Conservation (phyloP, 2,888 invertebrate species). For the Chloromyia formosa region DNA sequence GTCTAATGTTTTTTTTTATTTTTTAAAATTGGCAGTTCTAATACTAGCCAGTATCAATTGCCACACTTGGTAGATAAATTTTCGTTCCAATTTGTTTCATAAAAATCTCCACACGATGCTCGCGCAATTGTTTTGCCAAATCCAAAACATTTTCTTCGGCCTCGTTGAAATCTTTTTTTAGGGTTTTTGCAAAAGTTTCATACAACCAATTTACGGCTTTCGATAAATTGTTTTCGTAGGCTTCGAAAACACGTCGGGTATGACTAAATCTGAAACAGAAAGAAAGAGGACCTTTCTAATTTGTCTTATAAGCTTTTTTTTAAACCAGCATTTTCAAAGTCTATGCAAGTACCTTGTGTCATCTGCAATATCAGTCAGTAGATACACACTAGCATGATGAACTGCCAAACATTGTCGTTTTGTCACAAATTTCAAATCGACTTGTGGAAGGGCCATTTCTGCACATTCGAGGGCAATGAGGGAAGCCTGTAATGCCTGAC, state of each 20-base stretch:
- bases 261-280: constrained; percentile 57
- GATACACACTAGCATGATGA: constrained; percentile 60
- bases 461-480: constrained; percentile 60
- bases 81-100: constrained; percentile 55
- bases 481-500: constrained; percentile 59
- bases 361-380: constrained; percentile 62
- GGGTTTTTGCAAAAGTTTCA: constrained; percentile 60
- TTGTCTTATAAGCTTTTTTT: neutral
- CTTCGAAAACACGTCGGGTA: constrained; percentile 58
- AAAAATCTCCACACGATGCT: constrained; percentile 60
- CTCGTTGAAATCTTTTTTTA: constrained; percentile 60
- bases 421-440: constrained; percentile 61
- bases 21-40: no score
- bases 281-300: constrained; percentile 1
- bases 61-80: constrained; percentile 46
- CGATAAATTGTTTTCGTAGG: constrained; percentile 58
- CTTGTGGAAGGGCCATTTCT: constrained; percentile 61
- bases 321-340: neutral
- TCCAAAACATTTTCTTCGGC: constrained; percentile 57
- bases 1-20: no score
- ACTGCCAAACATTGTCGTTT: constrained; percentile 61
- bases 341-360: constrained; percentile 53
- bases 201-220: constrained; percentile 61
- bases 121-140: constrained; percentile 57
- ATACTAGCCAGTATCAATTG: constrained; percentile 37